Conservation (phyloP, 2,113 vertebrate genomes). For the Seriola quinqueradiata region DNA sequence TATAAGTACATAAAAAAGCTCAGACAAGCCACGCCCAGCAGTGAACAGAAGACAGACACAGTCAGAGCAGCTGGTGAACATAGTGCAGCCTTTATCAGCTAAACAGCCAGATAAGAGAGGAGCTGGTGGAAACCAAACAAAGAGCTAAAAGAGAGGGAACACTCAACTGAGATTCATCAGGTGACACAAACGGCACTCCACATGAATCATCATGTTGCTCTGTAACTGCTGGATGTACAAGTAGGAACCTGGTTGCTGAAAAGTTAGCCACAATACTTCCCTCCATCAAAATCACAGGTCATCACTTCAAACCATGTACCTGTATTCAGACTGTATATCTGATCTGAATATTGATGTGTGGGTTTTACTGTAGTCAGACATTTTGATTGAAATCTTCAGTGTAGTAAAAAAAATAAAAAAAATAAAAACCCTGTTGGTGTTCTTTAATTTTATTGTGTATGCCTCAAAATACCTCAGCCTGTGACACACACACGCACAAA, state of each 20-base stretch:
- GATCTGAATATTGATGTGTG: not conserved
- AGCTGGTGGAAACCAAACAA: not conserved
- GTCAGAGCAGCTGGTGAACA: not conserved
- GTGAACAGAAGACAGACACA: not conserved
- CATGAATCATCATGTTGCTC: not conserved
- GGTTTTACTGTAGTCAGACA: not conserved
- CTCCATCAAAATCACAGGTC: not conserved
- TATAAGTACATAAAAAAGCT: not conserved
- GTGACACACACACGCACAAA: too few species aligned
- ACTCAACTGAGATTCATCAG: not conserved
- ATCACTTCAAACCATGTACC: not conserved
- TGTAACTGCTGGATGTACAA: not conserved
- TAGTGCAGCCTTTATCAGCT: not conserved
- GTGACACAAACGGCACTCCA: not conserved
- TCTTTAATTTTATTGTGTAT: not conserved
- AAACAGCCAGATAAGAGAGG: not conserved
- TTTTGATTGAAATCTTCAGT: constrained; percentile 1
- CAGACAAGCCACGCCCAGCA: not conserved
- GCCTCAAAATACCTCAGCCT: not conserved
- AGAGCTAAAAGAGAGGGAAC: not conserved
- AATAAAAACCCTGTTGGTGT: not conserved
- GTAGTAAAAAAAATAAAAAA: not conserved
- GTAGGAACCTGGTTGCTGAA: not conserved
- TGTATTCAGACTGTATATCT: not conserved
- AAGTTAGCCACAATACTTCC: not conserved